Conservation (phyloP, 2,113 vertebrate genomes). For the Xiphorhynchus elegans region DNA sequence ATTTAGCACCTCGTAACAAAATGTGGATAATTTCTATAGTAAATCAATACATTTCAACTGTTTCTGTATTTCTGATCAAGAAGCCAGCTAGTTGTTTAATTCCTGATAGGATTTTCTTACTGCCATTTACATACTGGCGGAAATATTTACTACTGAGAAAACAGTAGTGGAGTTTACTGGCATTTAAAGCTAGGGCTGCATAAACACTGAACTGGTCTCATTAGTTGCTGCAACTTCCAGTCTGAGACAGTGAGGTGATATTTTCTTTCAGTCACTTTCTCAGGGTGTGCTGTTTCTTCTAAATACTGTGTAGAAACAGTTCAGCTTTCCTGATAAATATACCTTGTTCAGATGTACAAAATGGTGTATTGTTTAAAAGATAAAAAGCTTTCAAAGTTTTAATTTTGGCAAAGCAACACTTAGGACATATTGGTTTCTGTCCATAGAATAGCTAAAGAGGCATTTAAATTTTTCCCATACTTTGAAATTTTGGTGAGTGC, state of each 20-base stretch:
- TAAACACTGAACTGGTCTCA: not conserved
- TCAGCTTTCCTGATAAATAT: not conserved
- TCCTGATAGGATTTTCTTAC: not conserved
- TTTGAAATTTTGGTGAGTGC: not conserved
- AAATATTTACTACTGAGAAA: not conserved
- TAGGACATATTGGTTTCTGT: not conserved
- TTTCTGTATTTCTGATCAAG: not conserved
- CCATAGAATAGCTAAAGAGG: rapidly evolving
- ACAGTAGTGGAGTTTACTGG: not conserved
- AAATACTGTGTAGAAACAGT: not conserved
- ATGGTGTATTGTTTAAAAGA: not conserved
- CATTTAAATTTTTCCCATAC: not conserved
- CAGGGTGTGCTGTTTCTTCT: not conserved
- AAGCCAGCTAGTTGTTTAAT: not conserved
- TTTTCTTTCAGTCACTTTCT: not conserved
- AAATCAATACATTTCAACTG: not conserved
- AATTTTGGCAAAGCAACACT: not conserved
- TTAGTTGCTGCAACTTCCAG: not conserved
- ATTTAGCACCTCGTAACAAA: not conserved
- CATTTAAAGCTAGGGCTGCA: not conserved
- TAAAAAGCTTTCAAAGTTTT: not conserved
- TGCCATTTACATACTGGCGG: not conserved
- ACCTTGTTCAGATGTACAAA: not conserved
- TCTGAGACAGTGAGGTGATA: not conserved
- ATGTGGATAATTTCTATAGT: not conserved